Conservation (phyloP, 2,888 invertebrate species). For the Lobophora halterata region DNA sequence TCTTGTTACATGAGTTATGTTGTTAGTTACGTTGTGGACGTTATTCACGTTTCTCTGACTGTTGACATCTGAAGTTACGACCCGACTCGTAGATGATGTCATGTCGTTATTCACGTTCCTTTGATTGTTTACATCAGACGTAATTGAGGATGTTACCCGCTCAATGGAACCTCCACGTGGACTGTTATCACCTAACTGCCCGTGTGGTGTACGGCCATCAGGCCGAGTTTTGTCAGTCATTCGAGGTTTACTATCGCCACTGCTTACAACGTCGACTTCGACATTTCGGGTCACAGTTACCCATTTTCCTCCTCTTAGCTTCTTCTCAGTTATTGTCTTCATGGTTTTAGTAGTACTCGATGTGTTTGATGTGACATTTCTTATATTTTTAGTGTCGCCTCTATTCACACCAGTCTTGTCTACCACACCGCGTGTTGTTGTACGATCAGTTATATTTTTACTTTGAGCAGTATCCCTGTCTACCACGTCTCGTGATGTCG, state of each 20-base stretch:
- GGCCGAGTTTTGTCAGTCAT: slow-evolving; percentile 10
- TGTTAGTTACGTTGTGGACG: slow-evolving; percentile 17
- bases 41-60: slow-evolving; percentile 35
- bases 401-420: slow-evolving; percentile 52
- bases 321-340: slow-evolving; percentile 80
- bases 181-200: slow-evolving; percentile 35
- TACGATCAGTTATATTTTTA: slow-evolving; percentile 44
- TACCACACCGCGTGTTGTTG: slow-evolving; percentile 42
- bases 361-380: slow-evolving; percentile 50
- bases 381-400: slow-evolving; percentile 51
- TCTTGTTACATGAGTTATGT: slow-evolving; percentile 39
- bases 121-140: slow-evolving; percentile 37
- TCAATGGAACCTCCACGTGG: slow-evolving; percentile 47
- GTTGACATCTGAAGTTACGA: slow-evolving; percentile 35
- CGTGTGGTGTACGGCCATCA: slow-evolving; percentile 34
- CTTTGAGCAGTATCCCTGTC: slow-evolving; percentile 37
- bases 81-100: slow-evolving; percentile 35
- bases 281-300: slow-evolving; percentile 81
- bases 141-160: slow-evolving; percentile 40
- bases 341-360: slow-evolving; percentile 76
- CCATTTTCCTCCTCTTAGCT: slow-evolving; percentile 72
- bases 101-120: slow-evolving; percentile 27
- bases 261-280: slow-evolving; percentile 81
- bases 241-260: slow-evolving; percentile 38
- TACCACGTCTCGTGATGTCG: slow-evolving; percentile 40